phyloP scores from a whole-genome alignment of 2,888 invertebrate genomes.

The Sminthurides aquaticus region DNA sequence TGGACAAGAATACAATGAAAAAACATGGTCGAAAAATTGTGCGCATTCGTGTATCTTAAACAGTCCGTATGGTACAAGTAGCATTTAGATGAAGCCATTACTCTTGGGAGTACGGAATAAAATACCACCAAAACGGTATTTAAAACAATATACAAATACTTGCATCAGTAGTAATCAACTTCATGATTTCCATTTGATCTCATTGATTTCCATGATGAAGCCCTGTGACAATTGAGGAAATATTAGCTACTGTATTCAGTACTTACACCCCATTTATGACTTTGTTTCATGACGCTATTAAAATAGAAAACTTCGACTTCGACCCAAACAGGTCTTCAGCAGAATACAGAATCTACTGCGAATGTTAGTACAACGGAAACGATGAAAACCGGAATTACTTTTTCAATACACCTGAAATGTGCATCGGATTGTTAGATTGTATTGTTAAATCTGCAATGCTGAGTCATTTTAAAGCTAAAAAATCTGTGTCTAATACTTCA shows the following conservation, averaged over 20 bases:
- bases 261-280: constrained; percentile 88
- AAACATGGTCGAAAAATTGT: constrained; percentile 63
- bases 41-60: constrained; percentile 62
- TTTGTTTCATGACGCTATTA: constrained; percentile 87
- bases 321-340: constrained; percentile 87
- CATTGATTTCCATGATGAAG: no score
- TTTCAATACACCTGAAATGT: constrained; percentile 63
- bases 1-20: constrained; percentile 79
- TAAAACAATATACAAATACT: constrained; percentile 55
- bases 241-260: no score
- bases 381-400: constrained; percentile 63
- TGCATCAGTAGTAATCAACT: no score
- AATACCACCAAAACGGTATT: constrained; percentile 94
- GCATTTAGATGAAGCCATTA: constrained; percentile 68
- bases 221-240: no score
- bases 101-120: constrained; percentile 90
- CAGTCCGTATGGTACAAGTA: constrained; percentile 70
- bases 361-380: constrained; percentile 64
- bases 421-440: no score
- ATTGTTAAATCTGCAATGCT: no score
- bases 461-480: background rate
- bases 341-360: constrained; percentile 82
- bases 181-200: no score
- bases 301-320: constrained; percentile 96
- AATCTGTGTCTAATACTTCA: constrained; percentile 7